Base-by-base conservation (phyloP, 2,888 invertebrate genomes). In the Carcina quercana region DNA sequence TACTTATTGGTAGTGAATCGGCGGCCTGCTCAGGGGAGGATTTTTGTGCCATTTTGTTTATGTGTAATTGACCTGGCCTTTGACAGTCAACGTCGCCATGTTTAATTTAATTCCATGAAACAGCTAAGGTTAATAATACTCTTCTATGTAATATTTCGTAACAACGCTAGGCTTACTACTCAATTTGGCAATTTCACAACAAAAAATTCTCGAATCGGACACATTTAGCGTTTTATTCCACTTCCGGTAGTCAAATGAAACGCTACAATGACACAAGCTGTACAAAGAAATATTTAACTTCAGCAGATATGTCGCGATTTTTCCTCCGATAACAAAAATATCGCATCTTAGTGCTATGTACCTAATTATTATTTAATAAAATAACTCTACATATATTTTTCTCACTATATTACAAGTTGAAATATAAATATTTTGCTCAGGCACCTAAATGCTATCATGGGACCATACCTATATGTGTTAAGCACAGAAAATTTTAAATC, bases 21-120 rank as follows among this genome's bases (percentile, higher is more conserved):
- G n/a, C n/a, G n/a, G n/a, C n/a, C n/a, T n/a, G n/a, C n/a, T n/a
- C n/a, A n/a, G n/a, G n/a, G n/a, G n/a, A n/a, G n/a, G n/a, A n/a
- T n/a, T n/a, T n/a, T n/a, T n/a, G n/a, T n/a, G n/a, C n/a, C n/a
- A n/a, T n/a, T n/a, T n/a, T n/a, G n/a, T n/a, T n/a, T n/a, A n/a
- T n/a, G 10, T 44, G 55, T 72, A 73, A 73, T 72, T 72, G 71
- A 69, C 71, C 62, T 58, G 54, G 51, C 47, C 52, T 46, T n/a
- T n/a, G n/a, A 55, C 57, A 55, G 50, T 56, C 53, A n/a, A n/a
- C n/a, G n/a, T n/a, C 51, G 54, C 52, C 45, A 54, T 40, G 32
- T 50, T 54, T 47, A n/a, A n/a, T n/a, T n/a, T n/a, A n/a, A 40
- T 41, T 50, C 56, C 53, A 48, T 56, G 51, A 59, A 50, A 56